phyloP scores from a whole-genome alignment of 2,113 vertebrate species.

The Plestiodon gilberti region DNA sequence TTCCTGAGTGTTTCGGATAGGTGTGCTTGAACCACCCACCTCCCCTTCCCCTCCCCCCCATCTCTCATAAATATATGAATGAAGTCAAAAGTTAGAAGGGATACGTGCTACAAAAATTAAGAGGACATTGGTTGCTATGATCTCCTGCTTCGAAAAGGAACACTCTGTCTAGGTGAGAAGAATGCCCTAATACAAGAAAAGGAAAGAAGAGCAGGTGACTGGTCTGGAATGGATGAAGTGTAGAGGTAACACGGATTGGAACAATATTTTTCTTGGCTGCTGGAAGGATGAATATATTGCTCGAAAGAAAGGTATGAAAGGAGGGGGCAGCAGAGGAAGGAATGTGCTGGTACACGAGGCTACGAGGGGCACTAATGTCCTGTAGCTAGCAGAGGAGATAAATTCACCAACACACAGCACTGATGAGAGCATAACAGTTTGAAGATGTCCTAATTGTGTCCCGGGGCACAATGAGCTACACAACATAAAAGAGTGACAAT shows the following conservation, averaged over 20 bases:
- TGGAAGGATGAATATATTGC: background rate
- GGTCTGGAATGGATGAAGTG: background rate
- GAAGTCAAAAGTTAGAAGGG: background rate
- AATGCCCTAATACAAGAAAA: background rate
- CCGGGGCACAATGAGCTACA: conserved; percentile 52
- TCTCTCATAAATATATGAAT: background rate
- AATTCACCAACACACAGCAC: conserved; percentile 31
- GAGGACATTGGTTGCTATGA: background rate
- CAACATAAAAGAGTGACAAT: conserved; percentile 49
- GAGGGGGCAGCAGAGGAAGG: background rate
- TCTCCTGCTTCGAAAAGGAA: background rate
- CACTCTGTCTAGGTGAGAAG: too few relatives aligned
- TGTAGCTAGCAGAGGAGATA: conserved; percentile 26
- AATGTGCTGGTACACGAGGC: conserved; percentile 9
- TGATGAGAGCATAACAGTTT: conserved; percentile 46
- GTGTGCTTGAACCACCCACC: background rate
- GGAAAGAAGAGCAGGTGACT: background rate
- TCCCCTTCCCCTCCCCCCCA: background rate
- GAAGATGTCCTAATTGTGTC: conserved; percentile 72
- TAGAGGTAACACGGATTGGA: background rate
- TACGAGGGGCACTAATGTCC: background rate
- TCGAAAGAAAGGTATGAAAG: background rate
- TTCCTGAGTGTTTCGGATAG: too few relatives aligned
- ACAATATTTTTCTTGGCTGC: background rate
- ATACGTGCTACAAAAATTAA: background rate